Conservation (phyloP, 2,797 vertebrate genomes). For the Coreius guichenoti region DNA sequence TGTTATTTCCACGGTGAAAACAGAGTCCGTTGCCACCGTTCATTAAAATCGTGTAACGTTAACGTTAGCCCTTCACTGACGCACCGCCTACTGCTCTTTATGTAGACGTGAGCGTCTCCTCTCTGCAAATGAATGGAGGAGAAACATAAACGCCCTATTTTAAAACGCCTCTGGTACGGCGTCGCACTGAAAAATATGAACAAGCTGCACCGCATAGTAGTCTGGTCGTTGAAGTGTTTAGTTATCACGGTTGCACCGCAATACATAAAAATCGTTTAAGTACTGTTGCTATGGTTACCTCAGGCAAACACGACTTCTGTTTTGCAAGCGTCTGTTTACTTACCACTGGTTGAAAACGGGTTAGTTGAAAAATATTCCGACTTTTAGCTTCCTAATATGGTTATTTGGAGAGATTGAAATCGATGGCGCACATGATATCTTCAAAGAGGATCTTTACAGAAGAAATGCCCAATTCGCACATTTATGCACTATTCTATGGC, state of each 20-base stretch:
- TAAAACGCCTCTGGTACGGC: conserved; percentile 62
- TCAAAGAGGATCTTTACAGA: conserved; percentile 3
- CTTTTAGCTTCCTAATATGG: not conserved
- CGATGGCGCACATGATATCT: not conserved
- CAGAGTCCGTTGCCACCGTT: not conserved
- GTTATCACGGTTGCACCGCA: too few species aligned
- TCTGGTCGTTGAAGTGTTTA: conserved; percentile 76
- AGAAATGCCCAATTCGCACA: not conserved
- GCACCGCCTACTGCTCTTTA: conserved; percentile 64
- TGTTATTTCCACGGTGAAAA: conserved; percentile 13
- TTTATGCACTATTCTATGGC: not conserved
- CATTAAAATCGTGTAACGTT: not conserved
- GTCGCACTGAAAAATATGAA: conserved; percentile 71
- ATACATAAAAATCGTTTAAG: not conserved
- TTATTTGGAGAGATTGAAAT: not conserved
- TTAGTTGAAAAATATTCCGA: not conserved
- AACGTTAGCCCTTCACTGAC: conserved; percentile 31
- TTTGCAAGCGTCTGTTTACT: not conserved
- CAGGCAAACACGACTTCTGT: not conserved
- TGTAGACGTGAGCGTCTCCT: conserved; percentile 63
- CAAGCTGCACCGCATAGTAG: conserved; percentile 58
- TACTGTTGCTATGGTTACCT: not conserved
- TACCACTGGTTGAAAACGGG: not conserved
- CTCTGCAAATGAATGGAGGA: conserved; percentile 79
- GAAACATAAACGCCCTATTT: conserved; percentile 78